Percentiles rank a stretch among this genome's conserved stretches.
Conservation (phyloP, 2,888 invertebrate genomes). For the Lasioglossum calceatum region DNA sequence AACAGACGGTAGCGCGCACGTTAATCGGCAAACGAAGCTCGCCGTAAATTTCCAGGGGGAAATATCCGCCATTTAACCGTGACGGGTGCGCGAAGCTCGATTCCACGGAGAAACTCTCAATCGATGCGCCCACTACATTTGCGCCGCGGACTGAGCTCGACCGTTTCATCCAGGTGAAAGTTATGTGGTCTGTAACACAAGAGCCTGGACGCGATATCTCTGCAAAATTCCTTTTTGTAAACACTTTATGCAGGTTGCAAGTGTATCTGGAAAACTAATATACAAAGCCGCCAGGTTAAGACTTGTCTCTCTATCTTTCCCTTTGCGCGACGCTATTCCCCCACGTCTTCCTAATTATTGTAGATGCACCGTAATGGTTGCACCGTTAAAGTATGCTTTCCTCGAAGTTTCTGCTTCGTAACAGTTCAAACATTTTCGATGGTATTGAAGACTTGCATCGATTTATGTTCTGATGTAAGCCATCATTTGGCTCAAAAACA, state of each 20-base stretch:
- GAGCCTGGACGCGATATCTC: background rate
- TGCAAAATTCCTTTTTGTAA: background rate
- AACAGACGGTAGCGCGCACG: constrained; percentile 4
- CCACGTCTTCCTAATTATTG: no score
- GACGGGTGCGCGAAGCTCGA: background rate
- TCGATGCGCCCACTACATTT: constrained; percentile 49
- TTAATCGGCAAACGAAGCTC: constrained; percentile 1
- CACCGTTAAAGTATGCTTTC: no score
- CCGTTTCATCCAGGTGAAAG: constrained; percentile 37
- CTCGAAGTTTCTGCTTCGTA: no score
- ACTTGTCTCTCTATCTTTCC: no score
- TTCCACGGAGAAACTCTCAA: constrained; percentile 5
- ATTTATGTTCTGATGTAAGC: no score
- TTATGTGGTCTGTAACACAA: constrained; percentile 24
- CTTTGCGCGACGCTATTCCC: no score
- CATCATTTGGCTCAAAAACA: no score
- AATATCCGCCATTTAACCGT: background rate
- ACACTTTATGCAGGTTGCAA: background rate
- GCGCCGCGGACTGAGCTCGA: constrained; percentile 33
- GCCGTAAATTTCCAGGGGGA: background rate
- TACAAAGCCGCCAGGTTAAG: no score
- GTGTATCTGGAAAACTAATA: background rate
- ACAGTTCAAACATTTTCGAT: no score
- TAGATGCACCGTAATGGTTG: no score
- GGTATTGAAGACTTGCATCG: no score